These are phyloP conservation scores for Calyptomena viridis DNA, from an alignment of 2,113 vertebrate genomes.

Conservation along the genomic window DNA sequence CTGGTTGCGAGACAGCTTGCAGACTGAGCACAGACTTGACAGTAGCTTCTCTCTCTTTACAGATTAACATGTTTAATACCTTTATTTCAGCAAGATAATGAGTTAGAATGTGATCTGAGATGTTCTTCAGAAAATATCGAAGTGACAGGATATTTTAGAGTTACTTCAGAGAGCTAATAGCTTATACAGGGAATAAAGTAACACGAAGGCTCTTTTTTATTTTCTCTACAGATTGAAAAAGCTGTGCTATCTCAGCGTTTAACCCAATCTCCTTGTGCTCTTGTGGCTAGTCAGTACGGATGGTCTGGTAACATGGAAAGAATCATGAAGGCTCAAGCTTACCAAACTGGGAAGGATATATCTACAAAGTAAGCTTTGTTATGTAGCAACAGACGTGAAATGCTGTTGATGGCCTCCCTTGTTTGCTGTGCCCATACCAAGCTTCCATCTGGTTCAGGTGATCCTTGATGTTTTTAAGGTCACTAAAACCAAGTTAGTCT, in stretches of 20 bases:
- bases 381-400: accelerated
- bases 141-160: background rate
- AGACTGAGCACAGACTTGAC: too few species aligned
- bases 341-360: slow-evolving; percentile 98
- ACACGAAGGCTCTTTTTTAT: background rate
- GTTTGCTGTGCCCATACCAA: background rate
- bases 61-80: background rate
- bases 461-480: background rate
- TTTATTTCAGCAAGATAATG: background rate
- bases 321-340: slow-evolving; percentile 99
- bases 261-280: slow-evolving; percentile 91
- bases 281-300: slow-evolving; percentile 97
- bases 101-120: background rate
- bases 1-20: background rate
- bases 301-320: slow-evolving; percentile 99
- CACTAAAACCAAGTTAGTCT: background rate
- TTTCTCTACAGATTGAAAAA: slow-evolving; percentile 86
- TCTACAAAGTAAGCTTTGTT: slow-evolving; percentile 88
- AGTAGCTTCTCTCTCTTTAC: background rate
- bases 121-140: background rate
- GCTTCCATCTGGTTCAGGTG: background rate
- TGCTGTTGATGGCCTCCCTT: background rate
- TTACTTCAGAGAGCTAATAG: background rate
- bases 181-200: too few species aligned
- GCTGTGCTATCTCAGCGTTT: slow-evolving; percentile 92